These are phyloP conservation scores for Dysmachus trigonus DNA, from an alignment of 2,888 invertebrate species.

Conservation along the genomic window DNA sequence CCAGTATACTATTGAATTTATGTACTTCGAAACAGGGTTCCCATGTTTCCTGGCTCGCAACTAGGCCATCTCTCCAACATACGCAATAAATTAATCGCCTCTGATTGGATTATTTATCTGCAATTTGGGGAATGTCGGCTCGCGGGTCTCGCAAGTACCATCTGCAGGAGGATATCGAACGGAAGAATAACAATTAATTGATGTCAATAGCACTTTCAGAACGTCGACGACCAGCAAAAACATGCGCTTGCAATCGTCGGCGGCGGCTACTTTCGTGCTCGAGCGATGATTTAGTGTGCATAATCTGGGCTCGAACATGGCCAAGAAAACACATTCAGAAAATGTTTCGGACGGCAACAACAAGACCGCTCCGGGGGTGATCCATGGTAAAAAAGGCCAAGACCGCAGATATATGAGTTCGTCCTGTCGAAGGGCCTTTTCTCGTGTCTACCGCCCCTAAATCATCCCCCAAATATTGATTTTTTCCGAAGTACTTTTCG, in stretches of 20 bases:
- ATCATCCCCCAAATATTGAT: constrained; percentile 11
- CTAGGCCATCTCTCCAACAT: background rate
- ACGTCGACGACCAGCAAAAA: background rate
- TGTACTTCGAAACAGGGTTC: background rate
- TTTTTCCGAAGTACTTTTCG: background rate
- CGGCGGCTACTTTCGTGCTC: background rate
- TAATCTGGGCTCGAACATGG: background rate
- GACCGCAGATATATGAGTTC: background rate
- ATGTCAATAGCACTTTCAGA: constrained; percentile 8
- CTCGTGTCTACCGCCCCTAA: background rate
- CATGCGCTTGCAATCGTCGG: background rate
- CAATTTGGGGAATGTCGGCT: background rate
- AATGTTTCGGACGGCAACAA: background rate
- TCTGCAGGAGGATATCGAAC: background rate
- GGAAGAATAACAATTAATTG: constrained; percentile 30
- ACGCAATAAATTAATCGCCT: constrained; percentile 11
- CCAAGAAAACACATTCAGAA: background rate
- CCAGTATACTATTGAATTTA: background rate
- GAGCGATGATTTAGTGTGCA: constrained; percentile 2
- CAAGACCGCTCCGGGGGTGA: background rate
- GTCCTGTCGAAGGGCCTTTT: background rate
- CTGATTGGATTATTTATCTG: constrained; percentile 17
- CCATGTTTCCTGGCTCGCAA: background rate
- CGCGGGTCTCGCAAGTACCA: background rate
- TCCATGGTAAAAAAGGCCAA: background rate